These are phyloP conservation scores for Mesitornis unicolor DNA, from an alignment of 2,113 vertebrate genomes.

Conservation along the genomic window DNA sequence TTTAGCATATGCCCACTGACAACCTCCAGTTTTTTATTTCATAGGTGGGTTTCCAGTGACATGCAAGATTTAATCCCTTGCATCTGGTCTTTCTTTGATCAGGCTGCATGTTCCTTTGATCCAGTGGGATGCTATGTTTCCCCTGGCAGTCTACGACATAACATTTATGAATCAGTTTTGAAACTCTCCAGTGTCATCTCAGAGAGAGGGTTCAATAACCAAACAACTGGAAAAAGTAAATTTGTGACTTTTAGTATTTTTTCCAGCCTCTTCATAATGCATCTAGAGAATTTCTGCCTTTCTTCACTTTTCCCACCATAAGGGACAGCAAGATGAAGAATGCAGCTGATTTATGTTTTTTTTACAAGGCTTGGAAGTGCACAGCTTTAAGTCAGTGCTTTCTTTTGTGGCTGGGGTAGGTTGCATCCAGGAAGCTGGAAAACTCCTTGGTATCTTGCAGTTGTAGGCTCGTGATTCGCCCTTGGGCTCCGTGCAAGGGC, in stretches of 20 bases:
- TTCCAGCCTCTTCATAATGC: not conserved
- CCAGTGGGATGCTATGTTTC: not conserved
- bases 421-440: not conserved
- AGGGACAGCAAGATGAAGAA: not conserved
- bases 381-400: not conserved
- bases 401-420: not conserved
- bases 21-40: not conserved
- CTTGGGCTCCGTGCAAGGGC: constrained; percentile 17
- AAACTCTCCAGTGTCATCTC: constrained; percentile 13
- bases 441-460: not conserved
- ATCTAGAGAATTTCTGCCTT: not conserved
- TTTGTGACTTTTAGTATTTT: not conserved
- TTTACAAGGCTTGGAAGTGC: not conserved
- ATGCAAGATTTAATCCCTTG: constrained; percentile 22
- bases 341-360: not conserved
- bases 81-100: constrained; percentile 48
- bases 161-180: constrained; percentile 9
- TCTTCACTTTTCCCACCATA: not conserved
- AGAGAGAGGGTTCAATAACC: not conserved
- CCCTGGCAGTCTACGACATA: not conserved
- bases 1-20: not conserved
- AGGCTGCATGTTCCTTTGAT: constrained; percentile 51
- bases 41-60: not conserved
- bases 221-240: not conserved
- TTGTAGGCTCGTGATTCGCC: not conserved